Percentiles rank a stretch among this genome's conserved stretches.
Conservation (phyloP, 2,797 vertebrate species). For the Notoglanidium macrostoma region DNA sequence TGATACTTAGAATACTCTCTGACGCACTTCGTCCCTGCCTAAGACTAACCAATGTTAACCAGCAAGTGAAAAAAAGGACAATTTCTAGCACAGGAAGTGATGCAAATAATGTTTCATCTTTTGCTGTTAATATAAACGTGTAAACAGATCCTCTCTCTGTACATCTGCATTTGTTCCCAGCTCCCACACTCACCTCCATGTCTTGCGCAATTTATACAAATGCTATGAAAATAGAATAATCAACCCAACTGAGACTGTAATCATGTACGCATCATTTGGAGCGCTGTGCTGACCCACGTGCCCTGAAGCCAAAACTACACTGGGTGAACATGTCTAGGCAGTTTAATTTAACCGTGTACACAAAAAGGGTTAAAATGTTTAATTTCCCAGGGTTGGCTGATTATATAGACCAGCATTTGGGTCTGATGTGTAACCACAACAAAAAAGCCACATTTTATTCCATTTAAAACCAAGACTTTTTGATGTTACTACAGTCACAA, state of each 20-base stretch:
- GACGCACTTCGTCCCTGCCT: constrained; percentile 28
- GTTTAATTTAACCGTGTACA: neutral
- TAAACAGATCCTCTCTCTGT: neutral
- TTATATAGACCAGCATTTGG: neutral
- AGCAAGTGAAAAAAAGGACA: neutral
- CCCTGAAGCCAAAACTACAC: neutral
- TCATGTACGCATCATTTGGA: neutral
- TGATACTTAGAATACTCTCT: constrained; percentile 39
- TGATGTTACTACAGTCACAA: neutral
- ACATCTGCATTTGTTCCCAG: neutral
- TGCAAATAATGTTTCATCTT: neutral
- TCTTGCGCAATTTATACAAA: constrained; percentile 34
- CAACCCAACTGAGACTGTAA: neutral
- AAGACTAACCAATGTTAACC: constrained; percentile 36
- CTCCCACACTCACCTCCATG: neutral
- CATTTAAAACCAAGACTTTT: neutral
- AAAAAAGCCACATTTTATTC: neutral
- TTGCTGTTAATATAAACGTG: no score
- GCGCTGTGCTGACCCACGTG: neutral
- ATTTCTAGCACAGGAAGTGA: constrained; percentile 1
- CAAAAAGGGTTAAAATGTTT: neutral
- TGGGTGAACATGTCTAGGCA: neutral
- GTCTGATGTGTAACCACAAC: neutral
- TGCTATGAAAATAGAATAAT: constrained; percentile 32
- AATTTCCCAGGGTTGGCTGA: neutral